phyloP scores from a whole-genome alignment of 2,113 vertebrate species.

The Poeciliopsis prolifica region DNA sequence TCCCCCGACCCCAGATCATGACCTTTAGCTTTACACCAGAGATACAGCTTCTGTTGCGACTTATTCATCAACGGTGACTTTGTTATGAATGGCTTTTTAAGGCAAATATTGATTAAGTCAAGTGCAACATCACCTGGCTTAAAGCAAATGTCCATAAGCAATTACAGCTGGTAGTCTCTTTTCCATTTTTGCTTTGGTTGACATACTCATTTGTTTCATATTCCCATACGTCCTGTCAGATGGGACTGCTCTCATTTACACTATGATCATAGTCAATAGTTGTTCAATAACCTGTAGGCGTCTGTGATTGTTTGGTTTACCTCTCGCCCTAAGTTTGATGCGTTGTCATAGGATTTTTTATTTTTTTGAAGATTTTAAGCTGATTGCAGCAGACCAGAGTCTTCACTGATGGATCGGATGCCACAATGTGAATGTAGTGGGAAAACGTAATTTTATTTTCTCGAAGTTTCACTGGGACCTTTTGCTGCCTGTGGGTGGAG shows the following conservation, averaged over 20 bases:
- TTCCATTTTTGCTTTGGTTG: constrained; percentile 61
- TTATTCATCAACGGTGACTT: constrained; percentile 70
- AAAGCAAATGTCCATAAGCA: constrained; percentile 80
- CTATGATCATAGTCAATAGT: constrained; percentile 44
- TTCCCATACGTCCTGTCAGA: constrained; percentile 68
- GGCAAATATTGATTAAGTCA: constrained; percentile 79
- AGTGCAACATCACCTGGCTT: constrained; percentile 68
- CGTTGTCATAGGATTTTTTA: not conserved
- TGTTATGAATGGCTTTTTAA: constrained; percentile 76
- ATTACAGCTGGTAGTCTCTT: constrained; percentile 57
- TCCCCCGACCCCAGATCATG: constrained; percentile 42
- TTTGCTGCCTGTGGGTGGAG: not conserved
- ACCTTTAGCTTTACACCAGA: constrained; percentile 61
- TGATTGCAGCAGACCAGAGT: not conserved
- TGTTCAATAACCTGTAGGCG: constrained; percentile 39
- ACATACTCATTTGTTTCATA: constrained; percentile 71
- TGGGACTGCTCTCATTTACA: constrained; percentile 20
- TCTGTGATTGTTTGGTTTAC: constrained; percentile 15
- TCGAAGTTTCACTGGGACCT: not conserved
- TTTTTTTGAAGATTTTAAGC: not conserved
- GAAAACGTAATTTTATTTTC: not conserved
- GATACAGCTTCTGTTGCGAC: constrained; percentile 43
- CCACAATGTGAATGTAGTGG: not conserved
- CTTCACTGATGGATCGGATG: not conserved
- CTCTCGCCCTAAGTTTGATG: constrained; percentile 7